Base-by-base conservation (phyloP, 1,140 invertebrate genomes). In the Protaetia brevitarsis region DNA sequence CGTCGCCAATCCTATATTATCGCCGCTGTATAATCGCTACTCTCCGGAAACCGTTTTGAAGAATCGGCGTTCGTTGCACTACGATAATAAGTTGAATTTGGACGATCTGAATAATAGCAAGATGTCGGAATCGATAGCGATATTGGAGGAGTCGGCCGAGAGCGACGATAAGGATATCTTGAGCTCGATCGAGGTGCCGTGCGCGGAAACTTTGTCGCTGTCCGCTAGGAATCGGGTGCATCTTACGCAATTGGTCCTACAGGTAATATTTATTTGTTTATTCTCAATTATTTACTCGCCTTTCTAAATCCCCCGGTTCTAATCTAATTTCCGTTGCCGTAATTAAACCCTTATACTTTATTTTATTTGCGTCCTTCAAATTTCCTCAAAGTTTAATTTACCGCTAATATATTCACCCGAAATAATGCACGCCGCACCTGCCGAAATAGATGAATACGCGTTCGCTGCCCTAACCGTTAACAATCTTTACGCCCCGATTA, bases 211-310 rank as follows among this genome's bases (percentile, higher is more conserved):
- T 13, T 19, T 66, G 6, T 66, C 65, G 26, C 57, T 66, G 34
- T 66, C 65, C 5, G 57, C 57, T 59, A 59, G 68, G 28, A 76
- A 74, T 57, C 69, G 71, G 36, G 65, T 77, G 3, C 74, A 70
- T 30, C 57, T 77, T 34, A 71, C 74, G 2, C 68, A 71, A 7
- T 65, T 77, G 27, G 66, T 76, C 11, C 59, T 76, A 1, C 57
- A 59, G 57, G 41, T 51, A 21, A 7, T n/a, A n/a, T n/a, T n/a
- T n/a, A n/a, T n/a, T n/a, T n/a, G n/a, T n/a, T n/a, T n/a, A n/a
- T n/a, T n/a, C n/a, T n/a, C n/a, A n/a, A n/a, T n/a, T n/a, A n/a
- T n/a, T n/a, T n/a, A n/a, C n/a, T n/a, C n/a, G n/a, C n/a, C n/a
- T n/a, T n/a, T n/a, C n/a, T n/a, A n/a, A n/a, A n/a, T n/a, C n/a